Percentiles rank a stretch among this genome's conserved stretches.
Evolutionary conservation across 92 coral and sea anemone species (phyloP).

Genomic region (Meandrina meandrites): DNA sequence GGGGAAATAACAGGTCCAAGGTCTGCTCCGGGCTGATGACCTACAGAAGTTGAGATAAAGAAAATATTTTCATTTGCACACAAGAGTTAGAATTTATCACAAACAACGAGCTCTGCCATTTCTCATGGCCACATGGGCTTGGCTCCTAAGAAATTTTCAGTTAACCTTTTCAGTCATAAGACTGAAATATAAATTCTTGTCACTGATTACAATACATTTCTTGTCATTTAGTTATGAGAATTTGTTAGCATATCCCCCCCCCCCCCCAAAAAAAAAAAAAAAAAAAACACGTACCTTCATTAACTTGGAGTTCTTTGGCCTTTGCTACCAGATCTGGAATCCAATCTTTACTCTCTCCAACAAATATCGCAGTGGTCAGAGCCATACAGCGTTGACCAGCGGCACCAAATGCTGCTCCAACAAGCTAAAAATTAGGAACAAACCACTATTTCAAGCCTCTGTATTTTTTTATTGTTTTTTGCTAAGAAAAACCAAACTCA

Average conservation of each 20-base stretch:
- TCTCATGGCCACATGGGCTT: neutral
- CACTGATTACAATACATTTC: too few relatives aligned
- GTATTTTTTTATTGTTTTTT: neutral
- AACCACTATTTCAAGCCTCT: neutral
- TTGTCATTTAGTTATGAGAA: too few relatives aligned
- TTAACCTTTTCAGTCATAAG: neutral
- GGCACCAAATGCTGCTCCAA: conserved; percentile 99
- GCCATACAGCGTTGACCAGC: conserved; percentile 99
- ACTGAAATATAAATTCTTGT: too few relatives aligned
- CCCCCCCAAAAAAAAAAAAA: too few relatives aligned
- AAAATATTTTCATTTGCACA: too few relatives aligned
- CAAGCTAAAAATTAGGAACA: conserved; percentile 54
- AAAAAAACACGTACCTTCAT: conserved; percentile 79
- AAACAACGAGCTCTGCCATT: too few relatives aligned
- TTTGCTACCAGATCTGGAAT: conserved; percentile 93
- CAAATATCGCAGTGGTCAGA: conserved; percentile 98
- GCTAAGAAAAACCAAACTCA: too few relatives aligned
- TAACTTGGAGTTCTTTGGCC: conserved; percentile 83
- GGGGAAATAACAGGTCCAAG: conserved; percentile 98
- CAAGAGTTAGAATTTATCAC: too few relatives aligned
- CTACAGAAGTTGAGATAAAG: conserved; percentile 31
- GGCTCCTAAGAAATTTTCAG: neutral
- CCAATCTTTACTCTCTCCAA: conserved; percentile 97
- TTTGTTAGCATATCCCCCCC: too few relatives aligned
- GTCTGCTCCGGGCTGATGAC: conserved; percentile 96